phyloP scores from a whole-genome alignment of 2,797 vertebrate genomes.

The Sternarchorhynchus goeldii region DNA sequence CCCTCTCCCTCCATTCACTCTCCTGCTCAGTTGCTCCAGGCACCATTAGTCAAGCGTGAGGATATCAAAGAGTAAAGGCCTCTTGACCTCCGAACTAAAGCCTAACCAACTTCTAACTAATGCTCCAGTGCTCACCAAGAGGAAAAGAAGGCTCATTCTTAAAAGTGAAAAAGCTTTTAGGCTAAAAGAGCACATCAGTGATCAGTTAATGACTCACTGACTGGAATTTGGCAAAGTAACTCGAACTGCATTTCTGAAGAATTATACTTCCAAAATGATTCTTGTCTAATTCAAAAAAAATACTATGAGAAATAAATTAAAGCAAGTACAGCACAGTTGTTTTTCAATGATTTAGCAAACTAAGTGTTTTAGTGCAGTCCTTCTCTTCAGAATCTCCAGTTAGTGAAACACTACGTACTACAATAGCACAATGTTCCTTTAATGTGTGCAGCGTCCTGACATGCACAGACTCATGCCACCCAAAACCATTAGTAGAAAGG shows the following conservation, averaged over 20 bases:
- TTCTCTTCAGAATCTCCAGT: too few relatives aligned
- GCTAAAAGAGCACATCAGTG: slow-evolving; percentile 55
- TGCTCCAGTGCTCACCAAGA: slow-evolving; percentile 64
- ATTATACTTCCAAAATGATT: too few relatives aligned
- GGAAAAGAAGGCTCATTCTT: slow-evolving; percentile 35
- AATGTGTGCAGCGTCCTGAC: neutral
- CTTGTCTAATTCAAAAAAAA: slow-evolving; percentile 41
- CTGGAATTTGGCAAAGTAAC: slow-evolving; percentile 38
- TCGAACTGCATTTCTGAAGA: too few relatives aligned
- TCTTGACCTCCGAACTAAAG: slow-evolving; percentile 5
- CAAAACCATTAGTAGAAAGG: neutral
- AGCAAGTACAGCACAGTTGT: slow-evolving; percentile 23
- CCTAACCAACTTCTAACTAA: slow-evolving; percentile 61
- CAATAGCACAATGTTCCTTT: neutral
- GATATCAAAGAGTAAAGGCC: neutral
- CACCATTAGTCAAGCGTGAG: slow-evolving; percentile 8
- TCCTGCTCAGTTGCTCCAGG: too few relatives aligned
- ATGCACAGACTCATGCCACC: neutral
- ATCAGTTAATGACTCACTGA: slow-evolving; percentile 68
- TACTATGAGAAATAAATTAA: slow-evolving; percentile 13
- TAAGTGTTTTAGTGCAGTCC: too few relatives aligned
- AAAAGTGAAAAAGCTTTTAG: too few relatives aligned
- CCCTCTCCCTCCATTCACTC: neutral
- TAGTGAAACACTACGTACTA: neutral
- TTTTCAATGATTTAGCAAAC: too few relatives aligned